These are phyloP conservation scores for Drosophila bocki DNA, from an alignment of 1,140 invertebrate species.

Conservation along the genomic window DNA sequence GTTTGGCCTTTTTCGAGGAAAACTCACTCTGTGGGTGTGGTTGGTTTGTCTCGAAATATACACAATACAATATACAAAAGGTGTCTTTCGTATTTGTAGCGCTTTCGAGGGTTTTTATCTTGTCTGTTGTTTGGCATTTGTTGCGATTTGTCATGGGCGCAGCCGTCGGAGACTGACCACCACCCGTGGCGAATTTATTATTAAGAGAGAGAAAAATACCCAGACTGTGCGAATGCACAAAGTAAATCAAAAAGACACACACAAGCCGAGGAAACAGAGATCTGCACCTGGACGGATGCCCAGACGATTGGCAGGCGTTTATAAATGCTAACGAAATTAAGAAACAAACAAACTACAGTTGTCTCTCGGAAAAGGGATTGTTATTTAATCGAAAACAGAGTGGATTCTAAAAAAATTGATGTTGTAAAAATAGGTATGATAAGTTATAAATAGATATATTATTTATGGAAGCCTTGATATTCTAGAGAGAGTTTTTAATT, in stretches of 20 bases:
- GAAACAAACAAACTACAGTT: constrained; percentile 20
- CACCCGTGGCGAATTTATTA: constrained; percentile 70
- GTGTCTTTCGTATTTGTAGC: constrained; percentile 67
- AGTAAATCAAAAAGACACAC: constrained; percentile 25
- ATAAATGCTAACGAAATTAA: constrained; percentile 20
- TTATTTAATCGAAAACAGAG: background rate
- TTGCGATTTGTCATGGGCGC: constrained; percentile 70
- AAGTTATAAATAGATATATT: too few species aligned
- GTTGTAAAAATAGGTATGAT: too few species aligned
- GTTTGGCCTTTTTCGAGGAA: constrained; percentile 30
- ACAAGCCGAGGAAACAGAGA: constrained; percentile 21
- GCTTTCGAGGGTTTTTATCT: constrained; percentile 52
- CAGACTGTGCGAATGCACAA: constrained; percentile 42
- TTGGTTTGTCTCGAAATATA: constrained; percentile 10
- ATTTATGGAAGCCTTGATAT: too few species aligned
- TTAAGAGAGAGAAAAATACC: constrained; percentile 39
- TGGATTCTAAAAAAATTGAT: too few species aligned
- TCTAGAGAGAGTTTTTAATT: too few species aligned
- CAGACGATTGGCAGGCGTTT: constrained; percentile 20
- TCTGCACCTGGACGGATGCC: constrained; percentile 60
- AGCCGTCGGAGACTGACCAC: constrained; percentile 43
- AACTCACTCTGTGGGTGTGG: constrained; percentile 32
- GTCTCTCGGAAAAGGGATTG: background rate
- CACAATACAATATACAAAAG: constrained; percentile 38
- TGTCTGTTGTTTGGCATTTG: constrained; percentile 67